Percentiles rank a stretch among this genome's conserved stretches.
These are phyloP conservation scores for Heterotis niloticus DNA, from an alignment of 2,113 vertebrate species.

Conservation along the genomic window DNA sequence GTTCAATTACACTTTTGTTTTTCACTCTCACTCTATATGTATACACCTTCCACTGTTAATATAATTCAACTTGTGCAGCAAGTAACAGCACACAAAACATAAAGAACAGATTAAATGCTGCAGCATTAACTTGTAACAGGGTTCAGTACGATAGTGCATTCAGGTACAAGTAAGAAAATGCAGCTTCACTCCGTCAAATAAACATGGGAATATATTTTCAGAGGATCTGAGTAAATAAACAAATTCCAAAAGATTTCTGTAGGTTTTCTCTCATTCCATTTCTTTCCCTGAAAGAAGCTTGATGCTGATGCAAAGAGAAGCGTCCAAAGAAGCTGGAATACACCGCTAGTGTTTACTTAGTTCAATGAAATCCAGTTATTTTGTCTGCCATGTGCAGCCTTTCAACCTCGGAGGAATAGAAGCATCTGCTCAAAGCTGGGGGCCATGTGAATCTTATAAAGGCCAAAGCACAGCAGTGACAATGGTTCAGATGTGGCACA, in stretches of 20 bases:
- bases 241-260: not conserved
- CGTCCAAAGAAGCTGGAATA: not conserved
- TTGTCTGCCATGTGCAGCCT: not conserved
- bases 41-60: not conserved
- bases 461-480: not conserved
- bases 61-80: not conserved
- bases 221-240: not conserved
- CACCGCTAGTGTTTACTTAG: conserved; percentile 16
- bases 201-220: not conserved
- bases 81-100: not conserved
- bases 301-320: not conserved
- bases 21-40: not conserved
- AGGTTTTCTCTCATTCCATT: too few relatives aligned
- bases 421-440: not conserved
- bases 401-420: not conserved
- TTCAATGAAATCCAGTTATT: conserved; percentile 16
- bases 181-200: not conserved
- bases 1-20: not conserved
- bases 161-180: not conserved
- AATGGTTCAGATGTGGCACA: not conserved
- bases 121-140: not conserved
- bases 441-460: not conserved
- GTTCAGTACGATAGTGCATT: not conserved
- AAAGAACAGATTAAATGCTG: not conserved
- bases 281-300: conserved; percentile 3